Percentiles rank a stretch among this genome's conserved stretches.
Conservation (phyloP, 2,113 vertebrate genomes). For the Mirza zaza region DNA sequence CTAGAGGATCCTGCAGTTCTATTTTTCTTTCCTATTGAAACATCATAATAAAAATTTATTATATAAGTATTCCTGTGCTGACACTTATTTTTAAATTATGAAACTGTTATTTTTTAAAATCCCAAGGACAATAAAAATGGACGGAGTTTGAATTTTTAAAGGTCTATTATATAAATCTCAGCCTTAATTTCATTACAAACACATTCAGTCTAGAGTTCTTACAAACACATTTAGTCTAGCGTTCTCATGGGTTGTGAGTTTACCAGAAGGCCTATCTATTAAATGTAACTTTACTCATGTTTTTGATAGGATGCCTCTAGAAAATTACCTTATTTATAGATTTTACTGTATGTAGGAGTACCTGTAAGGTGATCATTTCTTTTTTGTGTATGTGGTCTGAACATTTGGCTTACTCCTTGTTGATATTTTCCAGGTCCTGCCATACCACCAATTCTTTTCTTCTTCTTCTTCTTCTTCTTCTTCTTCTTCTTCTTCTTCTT, state of each 20-base stretch:
- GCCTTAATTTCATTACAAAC: neutral
- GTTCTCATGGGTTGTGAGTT: neutral
- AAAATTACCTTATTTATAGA: neutral
- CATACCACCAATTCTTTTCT: no score
- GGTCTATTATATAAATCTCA: neutral
- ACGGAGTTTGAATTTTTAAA: neutral
- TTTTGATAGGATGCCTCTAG: neutral
- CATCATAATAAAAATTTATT: neutral
- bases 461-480: no score
- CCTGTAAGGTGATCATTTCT: neutral
- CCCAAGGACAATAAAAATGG: neutral
- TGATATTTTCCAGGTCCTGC: neutral
- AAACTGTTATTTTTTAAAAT: neutral
- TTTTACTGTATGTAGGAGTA: neutral
- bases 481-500: no score
- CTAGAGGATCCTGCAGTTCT: neutral
- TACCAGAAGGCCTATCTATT: neutral
- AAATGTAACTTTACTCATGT: neutral
- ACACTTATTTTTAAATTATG: neutral
- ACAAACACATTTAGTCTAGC: neutral
- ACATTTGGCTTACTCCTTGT: neutral
- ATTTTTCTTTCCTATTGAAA: neutral
- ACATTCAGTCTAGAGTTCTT: neutral
- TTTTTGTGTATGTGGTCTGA: neutral
- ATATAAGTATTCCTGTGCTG: neutral